Percentiles rank a stretch among this genome's conserved stretches.
Evolutionary conservation across 2,797 vertebrate species (phyloP).

Genomic region (Anguilla marmorata): DNA sequence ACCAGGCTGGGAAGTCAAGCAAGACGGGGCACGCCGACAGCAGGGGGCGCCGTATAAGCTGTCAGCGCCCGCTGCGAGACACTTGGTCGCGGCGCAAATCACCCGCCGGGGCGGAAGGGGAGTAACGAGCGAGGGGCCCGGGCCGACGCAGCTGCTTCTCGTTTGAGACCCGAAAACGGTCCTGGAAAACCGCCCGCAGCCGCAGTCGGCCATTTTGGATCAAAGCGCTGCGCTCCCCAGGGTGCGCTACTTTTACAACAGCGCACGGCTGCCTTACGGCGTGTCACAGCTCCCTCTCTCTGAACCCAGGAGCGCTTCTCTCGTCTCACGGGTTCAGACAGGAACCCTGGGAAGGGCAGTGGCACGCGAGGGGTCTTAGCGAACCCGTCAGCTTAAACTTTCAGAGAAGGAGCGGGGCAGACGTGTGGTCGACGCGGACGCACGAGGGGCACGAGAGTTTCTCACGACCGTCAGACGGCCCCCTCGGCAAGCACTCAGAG

Average conservation of each 20-base stretch:
- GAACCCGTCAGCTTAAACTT: too few relatives aligned
- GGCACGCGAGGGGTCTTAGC: background rate
- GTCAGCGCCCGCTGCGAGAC: background rate
- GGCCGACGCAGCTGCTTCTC: background rate
- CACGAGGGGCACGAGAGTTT: too few relatives aligned
- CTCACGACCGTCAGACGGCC: too few relatives aligned
- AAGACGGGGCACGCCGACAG: background rate
- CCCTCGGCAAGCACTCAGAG: too few relatives aligned
- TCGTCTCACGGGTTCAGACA: background rate
- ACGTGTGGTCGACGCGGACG: too few relatives aligned
- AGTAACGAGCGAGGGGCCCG: background rate
- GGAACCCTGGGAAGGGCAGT: background rate
- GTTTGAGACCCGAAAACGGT: background rate
- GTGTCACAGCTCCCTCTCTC: background rate
- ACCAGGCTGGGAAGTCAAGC: background rate
- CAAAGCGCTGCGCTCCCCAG: background rate
- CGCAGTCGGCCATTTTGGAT: background rate
- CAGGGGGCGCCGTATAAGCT: background rate
- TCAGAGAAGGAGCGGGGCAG: too few relatives aligned
- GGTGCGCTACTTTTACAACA: background rate
- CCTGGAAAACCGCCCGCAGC: background rate
- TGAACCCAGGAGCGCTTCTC: background rate
- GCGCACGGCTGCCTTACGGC: background rate
- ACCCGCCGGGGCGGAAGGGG: background rate
- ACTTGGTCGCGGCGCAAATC: background rate